phyloP scores from a whole-genome alignment of 2,797 vertebrate genomes.

The Tapera naevia region DNA sequence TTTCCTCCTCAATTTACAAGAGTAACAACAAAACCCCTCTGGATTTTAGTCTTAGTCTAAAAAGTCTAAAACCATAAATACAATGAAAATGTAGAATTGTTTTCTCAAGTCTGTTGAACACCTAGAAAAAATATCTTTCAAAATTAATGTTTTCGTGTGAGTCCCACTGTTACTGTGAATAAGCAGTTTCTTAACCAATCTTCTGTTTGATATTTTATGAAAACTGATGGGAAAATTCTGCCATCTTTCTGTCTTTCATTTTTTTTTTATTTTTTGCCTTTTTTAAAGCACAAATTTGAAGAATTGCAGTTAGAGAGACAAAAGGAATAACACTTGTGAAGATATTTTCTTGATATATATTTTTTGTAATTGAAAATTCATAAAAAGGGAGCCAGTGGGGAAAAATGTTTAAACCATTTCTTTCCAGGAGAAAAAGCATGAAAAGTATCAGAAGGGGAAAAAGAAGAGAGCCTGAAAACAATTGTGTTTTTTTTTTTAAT shows the following conservation, averaged over 20 bases:
- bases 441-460: neutral
- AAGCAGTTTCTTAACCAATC: neutral
- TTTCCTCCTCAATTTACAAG: neutral
- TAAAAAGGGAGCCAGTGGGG: neutral
- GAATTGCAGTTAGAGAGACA: neutral
- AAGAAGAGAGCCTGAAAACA: neutral
- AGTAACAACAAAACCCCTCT: neutral
- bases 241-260: neutral
- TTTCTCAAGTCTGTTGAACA: neutral
- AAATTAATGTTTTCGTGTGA: neutral
- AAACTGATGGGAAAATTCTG: neutral
- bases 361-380: neutral
- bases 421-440: neutral
- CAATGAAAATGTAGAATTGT: neutral
- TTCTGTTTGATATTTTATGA: neutral
- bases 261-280: neutral
- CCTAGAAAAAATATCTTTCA: neutral
- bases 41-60: neutral
- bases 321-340: neutral
- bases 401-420: neutral
- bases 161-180: neutral
- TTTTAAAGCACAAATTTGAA: neutral
- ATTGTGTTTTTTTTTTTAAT: neutral
- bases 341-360: neutral
- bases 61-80: neutral